Base-by-base conservation (phyloP, 1,140 invertebrate species). In the Brachionus calyciflorus region DNA sequence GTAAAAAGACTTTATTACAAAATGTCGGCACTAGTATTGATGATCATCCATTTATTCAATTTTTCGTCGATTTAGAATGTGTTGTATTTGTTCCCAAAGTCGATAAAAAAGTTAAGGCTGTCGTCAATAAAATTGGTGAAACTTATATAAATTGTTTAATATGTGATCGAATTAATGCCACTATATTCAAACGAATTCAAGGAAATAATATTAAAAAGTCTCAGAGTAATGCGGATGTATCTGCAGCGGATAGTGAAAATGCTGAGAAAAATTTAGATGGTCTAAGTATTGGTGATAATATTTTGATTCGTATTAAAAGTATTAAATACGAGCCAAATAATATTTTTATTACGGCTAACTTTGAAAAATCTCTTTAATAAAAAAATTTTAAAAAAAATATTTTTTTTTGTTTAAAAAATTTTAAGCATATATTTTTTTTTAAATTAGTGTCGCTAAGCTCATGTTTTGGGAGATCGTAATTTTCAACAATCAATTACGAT, bases 41-140 rank as follows among this genome's bases (percentile, higher is more conserved):
- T 17, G 69, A 73, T 24, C 69, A 73, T 40, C 17, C 46, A 10
- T 73, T 51, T 41, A 73, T 73, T 40, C 69, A 73, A 37, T 73
- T 73, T 41, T 73, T 51, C 30, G 69, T 73, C 10, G 51, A 73
- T 73, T 41, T 73, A 30, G 69, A 73, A 49, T 73, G 69, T 41
- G 46, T 73, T 3, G 46, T 73, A 14, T 73, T 73, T 17, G 19
- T 21, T 19, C 69, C 69, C 21, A 73, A 73, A 73, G 12, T 51
- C 10, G 69, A 41, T 41, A 73, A 51, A 55, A 73, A 73, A 51
- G 69, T 73, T 3, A 73, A 73, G 33, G 69, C 69, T 4, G 69
- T 73, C 2, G 69, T 73, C 6, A 73, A 55, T n/a, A 73, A 51
- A 73, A 41, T 73, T 28, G 69, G 69, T 40, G 69, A 73, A 17